Evolutionary conservation across 1,140 invertebrate genomes (phyloP).

Genomic region (Drosophila nikananu): DNA sequence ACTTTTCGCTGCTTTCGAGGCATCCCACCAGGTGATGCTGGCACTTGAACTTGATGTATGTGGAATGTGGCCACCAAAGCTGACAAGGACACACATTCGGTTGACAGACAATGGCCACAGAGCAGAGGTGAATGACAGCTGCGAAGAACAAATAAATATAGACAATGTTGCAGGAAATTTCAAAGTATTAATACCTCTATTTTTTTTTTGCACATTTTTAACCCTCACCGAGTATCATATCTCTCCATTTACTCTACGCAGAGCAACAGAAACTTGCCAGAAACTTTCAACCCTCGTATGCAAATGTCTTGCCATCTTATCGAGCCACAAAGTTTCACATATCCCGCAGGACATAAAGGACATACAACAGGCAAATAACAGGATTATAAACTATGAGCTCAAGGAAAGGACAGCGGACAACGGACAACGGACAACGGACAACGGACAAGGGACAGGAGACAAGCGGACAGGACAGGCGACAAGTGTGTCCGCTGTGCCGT

Average conservation of each 20-base stretch:
- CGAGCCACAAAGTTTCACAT: constrained; percentile 73
- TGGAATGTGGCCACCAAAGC: constrained; percentile 39
- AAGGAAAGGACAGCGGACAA: too few species aligned
- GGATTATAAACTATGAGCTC: constrained; percentile 61
- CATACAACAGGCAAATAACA: constrained; percentile 62
- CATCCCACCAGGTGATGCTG: constrained; percentile 41
- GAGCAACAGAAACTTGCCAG: constrained; percentile 26
- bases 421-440: constrained; percentile 7
- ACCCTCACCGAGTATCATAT: constrained; percentile 33
- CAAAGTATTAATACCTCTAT: background rate
- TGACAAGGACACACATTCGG: constrained; percentile 42
- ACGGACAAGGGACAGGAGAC: constrained; percentile 36
- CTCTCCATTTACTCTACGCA: constrained; percentile 31
- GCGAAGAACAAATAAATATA: constrained; percentile 21
- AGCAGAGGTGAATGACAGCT: constrained; percentile 24
- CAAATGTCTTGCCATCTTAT: constrained; percentile 75
- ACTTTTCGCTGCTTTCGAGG: constrained; percentile 1
- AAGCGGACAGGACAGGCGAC: constrained; percentile 52
- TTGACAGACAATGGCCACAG: constrained; percentile 18
- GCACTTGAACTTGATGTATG: constrained; percentile 47
- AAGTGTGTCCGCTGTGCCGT: constrained; percentile 54
- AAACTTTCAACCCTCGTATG: constrained; percentile 59
- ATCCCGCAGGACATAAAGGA: constrained; percentile 72
- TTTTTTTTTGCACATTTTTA: constrained; percentile 4
- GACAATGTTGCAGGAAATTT: constrained; percentile 38